Base-by-base conservation (phyloP, 2,888 invertebrate species). In the Meandrusa payeni region DNA sequence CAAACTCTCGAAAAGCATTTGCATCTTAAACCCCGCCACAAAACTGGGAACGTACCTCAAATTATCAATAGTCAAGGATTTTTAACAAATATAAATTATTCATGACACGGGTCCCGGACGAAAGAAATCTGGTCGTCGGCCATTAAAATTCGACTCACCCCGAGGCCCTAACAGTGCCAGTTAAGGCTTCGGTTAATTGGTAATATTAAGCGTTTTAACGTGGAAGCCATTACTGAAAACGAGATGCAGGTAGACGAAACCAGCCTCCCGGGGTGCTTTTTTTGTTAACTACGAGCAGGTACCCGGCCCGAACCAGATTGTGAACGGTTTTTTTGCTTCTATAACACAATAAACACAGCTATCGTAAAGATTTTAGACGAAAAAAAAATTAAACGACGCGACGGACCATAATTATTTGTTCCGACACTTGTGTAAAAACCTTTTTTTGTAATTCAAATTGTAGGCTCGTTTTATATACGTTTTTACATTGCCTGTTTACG, bases 191-290 rank as follows among this genome's bases (percentile, higher is more conserved):
- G 54, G 72, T 78, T 82, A 81, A 80, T 83, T 82, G 79, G 79
- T 76, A 74, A 69, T 76, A 75, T 77, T 80, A 78, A 76, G 65
- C 66, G 65, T 77, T 79, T 69, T 64, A 70, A 78, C 64, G 62
- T 68, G 61, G 61, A 62, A 60, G 64, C 76, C 69, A 76, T 80
- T 77, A 74, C 75, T 76, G 64, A 68, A 74, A 70, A 72, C 65
- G 68, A 68, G 61, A 57, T 63, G 85, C 83, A 85, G 83, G 86
- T 86, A 86, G 75, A 64, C 69, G 73, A 58, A 54, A 66, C 74
- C 71, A 69, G 70, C 68, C 65, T 70, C 64, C 64, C 62, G 53
- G 55, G 54, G 68, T 72, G 70, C 64, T 54, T 56, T 76, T 82
- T 82, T 83, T 81, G 72, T 74, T 64, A 47, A 58, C 59, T 47